These are phyloP conservation scores for Alectoris magna DNA, from an alignment of 2,797 vertebrate species.

Conservation along the genomic window DNA sequence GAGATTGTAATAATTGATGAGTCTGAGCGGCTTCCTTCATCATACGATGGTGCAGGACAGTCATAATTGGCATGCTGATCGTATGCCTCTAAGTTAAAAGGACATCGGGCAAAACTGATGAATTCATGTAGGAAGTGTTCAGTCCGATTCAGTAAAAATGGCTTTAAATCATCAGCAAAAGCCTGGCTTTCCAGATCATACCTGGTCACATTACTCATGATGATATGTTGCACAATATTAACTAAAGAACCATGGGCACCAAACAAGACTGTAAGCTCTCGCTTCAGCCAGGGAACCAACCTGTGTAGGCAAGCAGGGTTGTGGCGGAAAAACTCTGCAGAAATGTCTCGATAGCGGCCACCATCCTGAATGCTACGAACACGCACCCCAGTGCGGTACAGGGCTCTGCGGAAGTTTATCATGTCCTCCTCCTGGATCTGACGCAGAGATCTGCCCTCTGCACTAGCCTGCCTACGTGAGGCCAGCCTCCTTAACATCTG, in stretches of 20 bases:
- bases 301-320: constrained; percentile 95
- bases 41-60: constrained; percentile 87
- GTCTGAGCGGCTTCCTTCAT: constrained; percentile 88
- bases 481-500: constrained; percentile 86
- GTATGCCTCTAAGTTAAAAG: constrained; percentile 94
- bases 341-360: constrained; percentile 89
- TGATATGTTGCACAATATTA: constrained; percentile 92
- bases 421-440: constrained; percentile 89
- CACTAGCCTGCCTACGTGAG: constrained; percentile 80
- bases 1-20: constrained; percentile 93
- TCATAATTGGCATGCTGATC: constrained; percentile 93
- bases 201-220: constrained; percentile 92
- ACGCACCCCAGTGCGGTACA: constrained; percentile 89
- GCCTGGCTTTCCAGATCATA: constrained; percentile 89
- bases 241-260: constrained; percentile 90
- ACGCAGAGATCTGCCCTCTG: constrained; percentile 82
- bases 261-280: constrained; percentile 91
- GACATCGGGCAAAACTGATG: constrained; percentile 91
- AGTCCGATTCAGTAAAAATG: constrained; percentile 90
- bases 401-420: constrained; percentile 89
- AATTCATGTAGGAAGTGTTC: constrained; percentile 97
- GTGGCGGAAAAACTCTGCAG: constrained; percentile 90
- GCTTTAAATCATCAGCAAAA: constrained; percentile 89
- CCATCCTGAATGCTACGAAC: constrained; percentile 88
- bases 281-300: constrained; percentile 92